Base-by-base conservation (phyloP, 1,140 invertebrate species). In the Neomicropteryx cornuta region DNA sequence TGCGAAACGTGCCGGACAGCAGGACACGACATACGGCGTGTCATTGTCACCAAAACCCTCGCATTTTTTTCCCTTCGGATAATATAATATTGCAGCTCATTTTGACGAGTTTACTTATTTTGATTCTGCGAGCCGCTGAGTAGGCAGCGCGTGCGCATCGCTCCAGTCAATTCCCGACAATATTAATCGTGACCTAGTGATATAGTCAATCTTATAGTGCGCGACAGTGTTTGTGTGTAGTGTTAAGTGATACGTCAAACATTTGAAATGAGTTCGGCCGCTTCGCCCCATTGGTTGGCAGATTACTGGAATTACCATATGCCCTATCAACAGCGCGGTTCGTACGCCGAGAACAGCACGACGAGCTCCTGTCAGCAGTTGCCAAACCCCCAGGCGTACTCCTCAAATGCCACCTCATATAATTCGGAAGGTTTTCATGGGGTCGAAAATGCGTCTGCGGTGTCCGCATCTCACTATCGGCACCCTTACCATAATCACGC, bases 41-140 rank as follows among this genome's bases (percentile, higher is more conserved):
- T 39, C 38, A 47, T 47, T 47, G 45, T 47, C 45, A 44, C 38
- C 40, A 46, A 41, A 44, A 44, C 39, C 29, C 42, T 36, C 18
- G 29, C 37, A 24, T 21, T 38, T 39, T 43, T 39, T n/a, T n/a
- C n/a, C n/a, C n/a, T n/a, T 42, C 5, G 21, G 33, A 38, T 33
- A 18, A 33, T 28, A 22, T 33, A 36, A 32, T 41, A 38, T 22
- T 33, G 21, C n/a, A 36, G 6, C 33, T 33, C 31, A 29, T 37
- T 30, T 41, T 43, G 37, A 43, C 27, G 38, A 40, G 44, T 38
- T 36, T 24, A 33, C 40, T 46, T 41, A 44, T 41, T 44, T 41
- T 37, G 14, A 4, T 5, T 35, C 34, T 39, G 27, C 20, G 18
- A 30, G 19, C 27, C 32, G 42, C 20, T n/a, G 27, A 5, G 42